Percentiles rank a stretch among this genome's conserved stretches.
These are phyloP conservation scores for Vireo griseus DNA, from an alignment of 2,797 vertebrate species.

Conservation along the genomic window DNA sequence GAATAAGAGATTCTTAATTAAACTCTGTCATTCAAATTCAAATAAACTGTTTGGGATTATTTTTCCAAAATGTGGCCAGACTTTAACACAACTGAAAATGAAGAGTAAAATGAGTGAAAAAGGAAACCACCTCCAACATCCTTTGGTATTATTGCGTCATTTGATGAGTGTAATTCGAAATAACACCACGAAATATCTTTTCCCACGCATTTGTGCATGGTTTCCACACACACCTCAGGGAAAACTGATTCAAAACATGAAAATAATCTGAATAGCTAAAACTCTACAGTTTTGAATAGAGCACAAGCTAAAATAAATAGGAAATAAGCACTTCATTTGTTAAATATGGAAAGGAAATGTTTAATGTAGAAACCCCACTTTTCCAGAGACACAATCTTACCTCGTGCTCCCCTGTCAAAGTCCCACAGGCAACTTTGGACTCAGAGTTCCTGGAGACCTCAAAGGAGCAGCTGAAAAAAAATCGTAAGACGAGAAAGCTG, in stretches of 20 bases:
- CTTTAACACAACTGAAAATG: not conserved
- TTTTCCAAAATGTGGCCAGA: not conserved
- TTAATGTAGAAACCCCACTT: not conserved
- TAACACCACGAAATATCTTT: not conserved
- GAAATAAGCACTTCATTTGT: not conserved
- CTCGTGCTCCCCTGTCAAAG: not conserved
- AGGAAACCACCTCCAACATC: not conserved
- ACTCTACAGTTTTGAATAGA: not conserved
- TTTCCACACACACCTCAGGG: not conserved
- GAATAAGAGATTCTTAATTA: not conserved
- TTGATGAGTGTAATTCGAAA: not conserved
- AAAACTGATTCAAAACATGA: not conserved
- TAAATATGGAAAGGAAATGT: not conserved
- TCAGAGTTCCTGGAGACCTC: not conserved
- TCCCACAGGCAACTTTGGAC: not conserved
- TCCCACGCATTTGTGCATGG: not conserved
- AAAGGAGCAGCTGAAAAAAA: not conserved
- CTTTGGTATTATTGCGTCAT: not conserved
- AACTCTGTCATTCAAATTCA: not conserved
- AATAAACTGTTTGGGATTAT: not conserved
- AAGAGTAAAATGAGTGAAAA: not conserved
- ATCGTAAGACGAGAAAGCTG: not conserved
- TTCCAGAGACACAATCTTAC: not conserved
- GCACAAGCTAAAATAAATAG: not conserved
- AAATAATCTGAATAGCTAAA: not conserved